Conservation (phyloP, 2,113 vertebrate species). For the Dicrurus megarhynchus region DNA sequence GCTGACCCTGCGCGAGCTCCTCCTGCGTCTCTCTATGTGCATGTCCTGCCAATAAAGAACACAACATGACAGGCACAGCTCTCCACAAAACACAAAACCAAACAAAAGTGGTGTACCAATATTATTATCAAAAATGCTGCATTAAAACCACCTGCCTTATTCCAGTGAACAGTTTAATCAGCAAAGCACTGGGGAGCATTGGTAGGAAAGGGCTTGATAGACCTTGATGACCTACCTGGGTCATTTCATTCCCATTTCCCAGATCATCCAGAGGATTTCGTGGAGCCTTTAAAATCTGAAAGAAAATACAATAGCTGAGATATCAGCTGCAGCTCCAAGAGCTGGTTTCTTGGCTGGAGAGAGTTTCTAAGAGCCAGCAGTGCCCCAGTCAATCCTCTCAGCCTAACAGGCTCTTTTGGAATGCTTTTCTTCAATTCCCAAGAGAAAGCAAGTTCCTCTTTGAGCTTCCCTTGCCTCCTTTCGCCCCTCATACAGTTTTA, state of each 20-base stretch:
- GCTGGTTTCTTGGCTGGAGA: not conserved
- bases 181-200: not conserved
- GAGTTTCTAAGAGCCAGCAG: not conserved
- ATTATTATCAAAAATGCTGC: not conserved
- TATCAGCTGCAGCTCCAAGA: not conserved
- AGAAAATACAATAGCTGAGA: not conserved
- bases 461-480: not conserved
- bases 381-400: not conserved
- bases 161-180: not conserved
- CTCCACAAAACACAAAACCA: not conserved
- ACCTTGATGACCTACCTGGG: conserved; percentile 73
- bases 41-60: conserved; percentile 59
- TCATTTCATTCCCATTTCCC: conserved; percentile 66
- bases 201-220: not conserved
- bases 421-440: not conserved
- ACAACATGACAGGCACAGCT: not conserved
- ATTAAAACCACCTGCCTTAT: not conserved
- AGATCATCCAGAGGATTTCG: conserved; percentile 75
- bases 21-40: conserved; percentile 54
- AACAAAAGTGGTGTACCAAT: not conserved
- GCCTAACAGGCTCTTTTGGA: not conserved
- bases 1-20: conserved; percentile 79
- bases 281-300: conserved; percentile 78
- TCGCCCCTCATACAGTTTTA: not conserved
- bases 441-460: not conserved